phyloP scores from a whole-genome alignment of 2,113 vertebrate genomes.

The Sapayoa aenigma region DNA sequence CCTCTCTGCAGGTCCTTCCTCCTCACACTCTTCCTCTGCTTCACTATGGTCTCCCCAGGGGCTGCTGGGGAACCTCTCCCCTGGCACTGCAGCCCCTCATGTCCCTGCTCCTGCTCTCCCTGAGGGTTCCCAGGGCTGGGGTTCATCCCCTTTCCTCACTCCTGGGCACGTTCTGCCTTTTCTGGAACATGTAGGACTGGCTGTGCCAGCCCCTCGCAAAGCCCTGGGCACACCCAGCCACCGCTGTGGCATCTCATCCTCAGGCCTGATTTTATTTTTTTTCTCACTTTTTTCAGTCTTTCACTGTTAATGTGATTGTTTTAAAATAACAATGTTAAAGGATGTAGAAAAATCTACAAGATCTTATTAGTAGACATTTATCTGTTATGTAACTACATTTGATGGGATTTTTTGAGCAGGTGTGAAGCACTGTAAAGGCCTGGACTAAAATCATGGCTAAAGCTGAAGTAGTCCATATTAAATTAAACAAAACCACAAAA shows the following conservation, averaged over 20 bases:
- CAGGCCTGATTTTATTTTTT: too few species aligned
- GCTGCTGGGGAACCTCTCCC: neutral
- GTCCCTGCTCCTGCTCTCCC: neutral
- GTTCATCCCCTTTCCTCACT: neutral
- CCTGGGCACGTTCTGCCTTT: neutral
- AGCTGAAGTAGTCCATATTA: neutral
- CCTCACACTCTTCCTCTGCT: neutral
- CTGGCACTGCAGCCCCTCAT: neutral
- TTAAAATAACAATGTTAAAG: too few species aligned
- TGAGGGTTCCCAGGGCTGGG: neutral
- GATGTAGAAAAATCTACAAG: neutral
- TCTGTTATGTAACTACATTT: neutral
- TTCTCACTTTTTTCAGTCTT: neutral
- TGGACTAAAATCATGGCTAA: neutral
- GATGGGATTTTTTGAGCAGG: neutral
- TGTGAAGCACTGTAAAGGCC: neutral
- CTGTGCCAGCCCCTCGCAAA: neutral
- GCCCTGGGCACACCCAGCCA: neutral
- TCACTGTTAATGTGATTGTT: neutral
- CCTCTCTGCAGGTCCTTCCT: neutral
- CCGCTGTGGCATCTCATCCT: neutral
- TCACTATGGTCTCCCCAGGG: neutral
- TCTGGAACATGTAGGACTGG: neutral
- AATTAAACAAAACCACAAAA: neutral
- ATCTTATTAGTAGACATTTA: neutral